Base-by-base conservation (phyloP, 1,140 invertebrate genomes). In the Teleopsis dalmanni region DNA sequence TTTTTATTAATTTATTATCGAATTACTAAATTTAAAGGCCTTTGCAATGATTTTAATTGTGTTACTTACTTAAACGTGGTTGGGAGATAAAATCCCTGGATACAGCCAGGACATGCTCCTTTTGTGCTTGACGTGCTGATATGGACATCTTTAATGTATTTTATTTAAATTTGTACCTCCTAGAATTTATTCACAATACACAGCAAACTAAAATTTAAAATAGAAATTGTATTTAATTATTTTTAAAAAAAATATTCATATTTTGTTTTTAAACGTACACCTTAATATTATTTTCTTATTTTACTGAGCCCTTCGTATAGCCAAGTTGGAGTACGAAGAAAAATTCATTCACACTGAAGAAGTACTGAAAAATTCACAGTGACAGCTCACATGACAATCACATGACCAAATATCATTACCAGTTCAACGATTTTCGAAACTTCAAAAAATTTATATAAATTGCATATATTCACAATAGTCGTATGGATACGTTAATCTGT, bases 51-150 rank as follows among this genome's bases (percentile, higher is more conserved):
- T 46, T 26, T 25, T 34, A 19, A 31, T 41, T 37, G 9, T 2
- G 25, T 45, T 73, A 90, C 90, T 91, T 82, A 98, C 95, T 94
- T 54, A 98, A 78, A 70, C 95, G 83, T 38, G 96, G 95, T 69
- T 98, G 95, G 38, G 94, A 93, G 61, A 96, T 88, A 73, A 98
- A 99, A 78, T 99, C 90, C 62, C 96, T 77, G 48, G 89, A 89
- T 40, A 96, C 88, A 47, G 94, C 95, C 62, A 96, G 77, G 71
- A 87, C 81, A 76, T 95, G 91, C 67, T 93, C 87, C 68, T 78
- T 78, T 47, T 62, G 60, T 45, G 83, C 84, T 72, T 85, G 68
- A 19, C 55, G 50, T 54, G 65, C 52, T 53, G 42, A 42, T 16
- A 53, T 37, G 14, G 51, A 37, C 51, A 53, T 53, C 46, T 52